A percentile compares a stretch with the other conserved stretches of the same genome.
Evolutionary conservation across 1,140 invertebrate species (phyloP).

Genomic region (Daktulosphaira vitifoliae): DNA sequence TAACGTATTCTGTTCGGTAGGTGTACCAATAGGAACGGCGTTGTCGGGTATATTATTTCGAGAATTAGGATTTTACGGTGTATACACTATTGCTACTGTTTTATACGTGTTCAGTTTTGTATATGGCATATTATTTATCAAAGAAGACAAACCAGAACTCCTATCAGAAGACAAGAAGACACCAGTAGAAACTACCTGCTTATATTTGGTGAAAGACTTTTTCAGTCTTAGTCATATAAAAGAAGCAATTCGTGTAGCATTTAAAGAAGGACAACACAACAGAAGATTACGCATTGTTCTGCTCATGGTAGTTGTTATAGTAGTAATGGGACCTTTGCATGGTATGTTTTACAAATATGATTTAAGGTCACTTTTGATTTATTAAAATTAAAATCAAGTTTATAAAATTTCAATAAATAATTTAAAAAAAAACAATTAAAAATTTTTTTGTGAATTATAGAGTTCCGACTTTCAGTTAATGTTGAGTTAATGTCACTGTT

Average conservation of each 20-base stretch:
- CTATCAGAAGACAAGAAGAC: background rate
- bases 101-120: constrained; percentile 64
- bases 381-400: too few species aligned
- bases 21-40: constrained; percentile 54
- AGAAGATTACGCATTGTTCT: constrained; percentile 60
- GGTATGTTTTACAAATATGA: constrained; percentile 47
- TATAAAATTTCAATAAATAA: too few species aligned
- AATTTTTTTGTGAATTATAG: too few species aligned
- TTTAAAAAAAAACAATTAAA: too few species aligned
- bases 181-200: constrained; percentile 34
- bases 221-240: constrained; percentile 63
- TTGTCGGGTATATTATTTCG: constrained; percentile 44
- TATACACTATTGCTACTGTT: constrained; percentile 61
- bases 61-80: constrained; percentile 69
- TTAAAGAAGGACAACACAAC: constrained; percentile 63
- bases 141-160: constrained; percentile 45
- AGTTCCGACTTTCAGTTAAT: too few species aligned
- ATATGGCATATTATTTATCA: constrained; percentile 57
- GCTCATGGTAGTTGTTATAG: constrained; percentile 69
- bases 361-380: too few species aligned
- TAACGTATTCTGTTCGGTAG: constrained; percentile 70
- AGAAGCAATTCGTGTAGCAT: constrained; percentile 64
- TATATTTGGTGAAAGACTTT: constrained; percentile 49
- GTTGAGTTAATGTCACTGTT: too few species aligned
- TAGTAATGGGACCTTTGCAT: constrained; percentile 70